A percentile compares a stretch with the other conserved stretches of the same genome.
phyloP scores from a whole-genome alignment of 2,113 vertebrate species.

The Cyphomyrus discorhynchus region DNA sequence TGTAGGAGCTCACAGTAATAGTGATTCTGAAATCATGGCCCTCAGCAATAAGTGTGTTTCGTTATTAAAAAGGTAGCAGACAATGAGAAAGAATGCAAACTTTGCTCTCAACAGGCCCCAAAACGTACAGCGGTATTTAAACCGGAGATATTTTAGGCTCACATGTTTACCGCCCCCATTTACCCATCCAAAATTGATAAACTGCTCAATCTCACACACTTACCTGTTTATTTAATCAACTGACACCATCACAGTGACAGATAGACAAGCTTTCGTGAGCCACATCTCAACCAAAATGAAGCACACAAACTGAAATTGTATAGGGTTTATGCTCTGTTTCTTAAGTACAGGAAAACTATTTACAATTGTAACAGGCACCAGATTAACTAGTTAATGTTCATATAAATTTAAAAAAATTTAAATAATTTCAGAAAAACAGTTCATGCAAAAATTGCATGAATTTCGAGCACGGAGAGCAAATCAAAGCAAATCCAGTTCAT shows the following conservation, averaged over 20 bases:
- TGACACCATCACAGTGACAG: not conserved
- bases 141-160: not conserved
- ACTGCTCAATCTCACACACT: not conserved
- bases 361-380: not conserved
- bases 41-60: not conserved
- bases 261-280: not conserved
- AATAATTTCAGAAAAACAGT: not conserved
- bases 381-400: not conserved
- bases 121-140: not conserved
- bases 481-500: not conserved
- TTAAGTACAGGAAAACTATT: not conserved
- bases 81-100: slow-evolving; percentile 14
- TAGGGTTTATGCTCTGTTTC: not conserved
- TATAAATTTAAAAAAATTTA: not conserved
- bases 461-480: not conserved
- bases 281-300: not conserved
- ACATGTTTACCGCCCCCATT: not conserved
- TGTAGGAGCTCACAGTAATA: slow-evolving; percentile 13
- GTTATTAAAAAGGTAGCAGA: slow-evolving; percentile 21
- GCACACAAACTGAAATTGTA: not conserved
- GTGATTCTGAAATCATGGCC: slow-evolving; percentile 4
- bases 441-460: not conserved
- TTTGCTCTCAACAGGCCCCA: not conserved
- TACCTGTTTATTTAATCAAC: not conserved
- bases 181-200: not conserved